Conservation (phyloP, 2,113 vertebrate genomes). For the Chrysemys picta region DNA sequence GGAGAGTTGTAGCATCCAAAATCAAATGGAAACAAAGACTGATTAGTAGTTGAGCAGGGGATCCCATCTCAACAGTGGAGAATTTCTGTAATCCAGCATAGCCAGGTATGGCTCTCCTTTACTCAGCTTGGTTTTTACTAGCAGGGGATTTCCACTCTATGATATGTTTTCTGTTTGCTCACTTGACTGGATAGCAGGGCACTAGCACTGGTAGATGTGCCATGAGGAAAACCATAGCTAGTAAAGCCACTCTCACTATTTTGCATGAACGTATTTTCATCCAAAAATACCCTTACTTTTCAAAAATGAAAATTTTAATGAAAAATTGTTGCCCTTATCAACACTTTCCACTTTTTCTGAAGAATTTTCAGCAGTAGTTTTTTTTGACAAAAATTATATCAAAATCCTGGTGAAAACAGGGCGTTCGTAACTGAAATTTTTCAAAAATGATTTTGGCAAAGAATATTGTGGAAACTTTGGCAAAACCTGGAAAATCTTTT, state of each 20-base stretch:
- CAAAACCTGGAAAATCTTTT: background rate
- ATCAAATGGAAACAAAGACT: slow-evolving; percentile 43
- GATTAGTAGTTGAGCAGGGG: slow-evolving; percentile 40
- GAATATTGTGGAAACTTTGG: background rate
- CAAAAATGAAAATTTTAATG: slow-evolving; percentile 22
- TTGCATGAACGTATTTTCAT: background rate
- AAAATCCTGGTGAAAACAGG: background rate
- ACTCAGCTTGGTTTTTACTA: slow-evolving; percentile 10
- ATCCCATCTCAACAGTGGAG: slow-evolving; percentile 29
- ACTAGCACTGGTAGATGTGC: background rate
- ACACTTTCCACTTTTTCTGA: slow-evolving; percentile 36
- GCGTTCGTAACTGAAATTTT: background rate
- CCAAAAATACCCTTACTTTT: background rate
- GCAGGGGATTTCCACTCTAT: background rate
- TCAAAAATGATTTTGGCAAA: slow-evolving; percentile 25
- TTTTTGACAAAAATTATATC: slow-evolving; percentile 16
- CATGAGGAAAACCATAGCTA: background rate
- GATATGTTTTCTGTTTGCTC: background rate
- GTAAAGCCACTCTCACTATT: background rate
- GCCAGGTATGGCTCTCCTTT: background rate
- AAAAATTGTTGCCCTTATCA: background rate
- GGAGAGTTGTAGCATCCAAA: slow-evolving; percentile 24
- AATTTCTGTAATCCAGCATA: background rate
- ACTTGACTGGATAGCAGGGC: background rate
- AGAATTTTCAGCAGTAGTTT: slow-evolving; percentile 11